Evolutionary conservation across 2,797 vertebrate genomes (phyloP).

Genomic region (Podarcis siculus): DNA sequence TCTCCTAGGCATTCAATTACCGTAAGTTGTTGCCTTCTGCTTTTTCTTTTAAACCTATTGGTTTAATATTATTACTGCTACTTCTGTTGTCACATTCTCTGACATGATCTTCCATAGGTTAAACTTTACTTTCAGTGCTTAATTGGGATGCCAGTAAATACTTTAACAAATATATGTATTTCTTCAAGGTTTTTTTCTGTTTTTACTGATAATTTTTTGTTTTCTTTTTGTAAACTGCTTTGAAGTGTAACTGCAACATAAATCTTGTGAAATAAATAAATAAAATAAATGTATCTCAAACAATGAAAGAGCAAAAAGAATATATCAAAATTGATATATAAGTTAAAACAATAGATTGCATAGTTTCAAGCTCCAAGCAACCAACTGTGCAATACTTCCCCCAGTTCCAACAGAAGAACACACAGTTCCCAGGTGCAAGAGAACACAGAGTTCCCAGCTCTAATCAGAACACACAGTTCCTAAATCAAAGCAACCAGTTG

Average conservation of each 20-base stretch:
- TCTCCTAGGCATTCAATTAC: not conserved
- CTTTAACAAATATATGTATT: not conserved
- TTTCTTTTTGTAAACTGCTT: too few species aligned
- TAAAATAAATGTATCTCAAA: not conserved
- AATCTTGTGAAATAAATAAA: too few species aligned
- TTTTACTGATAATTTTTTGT: not conserved
- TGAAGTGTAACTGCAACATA: too few species aligned
- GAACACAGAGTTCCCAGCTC: slow-evolving; percentile 4
- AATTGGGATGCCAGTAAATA: not conserved
- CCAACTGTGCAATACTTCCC: not conserved
- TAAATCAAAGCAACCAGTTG: not conserved
- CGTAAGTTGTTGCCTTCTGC: not conserved
- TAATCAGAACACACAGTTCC: not conserved
- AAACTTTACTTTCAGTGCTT: not conserved
- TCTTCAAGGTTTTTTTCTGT: not conserved
- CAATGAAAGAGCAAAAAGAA: not conserved
- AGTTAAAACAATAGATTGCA: not conserved
- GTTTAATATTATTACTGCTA: not conserved
- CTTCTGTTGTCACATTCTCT: not conserved
- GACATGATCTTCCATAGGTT: too few species aligned
- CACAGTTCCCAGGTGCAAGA: not conserved
- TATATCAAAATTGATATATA: not conserved
- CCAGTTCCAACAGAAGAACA: not conserved
- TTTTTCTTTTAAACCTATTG: not conserved
- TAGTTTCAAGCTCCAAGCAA: not conserved